Base-by-base conservation (phyloP, 1,140 invertebrate species). In the Atta colombica region DNA sequence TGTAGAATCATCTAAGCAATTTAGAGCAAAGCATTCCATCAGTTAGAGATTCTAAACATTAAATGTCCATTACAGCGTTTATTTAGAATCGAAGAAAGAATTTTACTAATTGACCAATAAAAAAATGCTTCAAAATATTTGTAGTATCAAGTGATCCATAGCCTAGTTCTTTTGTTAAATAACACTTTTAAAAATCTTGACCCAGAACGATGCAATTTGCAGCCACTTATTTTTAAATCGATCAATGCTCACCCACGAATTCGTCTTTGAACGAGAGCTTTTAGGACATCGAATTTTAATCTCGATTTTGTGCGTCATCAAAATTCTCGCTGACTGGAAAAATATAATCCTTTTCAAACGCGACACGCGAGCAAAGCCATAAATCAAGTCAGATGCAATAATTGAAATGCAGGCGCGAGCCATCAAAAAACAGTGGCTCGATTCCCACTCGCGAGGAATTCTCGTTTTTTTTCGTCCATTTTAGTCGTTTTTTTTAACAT, bases 321-420 rank as follows among this genome's bases (percentile, higher is more conserved):
- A 12, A 53, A 74, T 21, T 82, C 31, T 51, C 55, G 66, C 69
- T 61, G 68, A 74, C 14, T 68, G 39, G 39, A 28, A 49, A 84
- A 80, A 75, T 61, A 74, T 61, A 61, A 61, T 75, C 49, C 82
- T 55, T 31, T 78, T 66, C 31, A 45, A 66, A 55, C 49, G 81
- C 68, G 21, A 81, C 28, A 55, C 39, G 69, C 39, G 39, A 60
- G 66, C 55, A 10, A 63, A 61, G 55, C 69, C 69, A 75, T 84
- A 84, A 84, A 84, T 84, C 80, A 84, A 84, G 80, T 61, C 80
- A 21, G 80, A 14, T 28, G 68, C 39, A 84, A 84, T 84, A 84
- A 84, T 75, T 61, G 80, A 84, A 84, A 84, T 58, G 39, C 51
- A 45, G 66, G 66, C 66, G 78, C 61, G 45, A 45, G 21, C 28